Percentiles rank a stretch among this genome's conserved stretches.
Conservation (phyloP, 2,888 invertebrate species). For the Chloromyia formosa region DNA sequence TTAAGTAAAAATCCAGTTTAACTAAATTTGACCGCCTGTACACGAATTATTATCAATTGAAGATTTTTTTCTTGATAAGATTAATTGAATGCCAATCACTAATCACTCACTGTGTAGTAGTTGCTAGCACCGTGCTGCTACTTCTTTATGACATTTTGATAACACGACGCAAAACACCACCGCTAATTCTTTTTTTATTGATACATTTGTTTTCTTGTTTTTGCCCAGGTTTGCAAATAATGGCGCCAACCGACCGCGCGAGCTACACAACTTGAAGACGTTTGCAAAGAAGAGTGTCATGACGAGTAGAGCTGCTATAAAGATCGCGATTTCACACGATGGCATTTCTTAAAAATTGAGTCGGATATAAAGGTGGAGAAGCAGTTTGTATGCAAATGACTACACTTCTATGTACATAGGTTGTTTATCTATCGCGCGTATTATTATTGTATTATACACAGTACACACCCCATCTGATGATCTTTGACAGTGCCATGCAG, state of each 20-base stretch:
- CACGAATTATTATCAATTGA: too few relatives aligned
- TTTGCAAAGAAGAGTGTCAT: background rate
- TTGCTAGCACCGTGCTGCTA: constrained; percentile 15
- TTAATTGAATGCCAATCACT: constrained; percentile 27
- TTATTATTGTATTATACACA: too few relatives aligned
- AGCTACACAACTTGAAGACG: background rate
- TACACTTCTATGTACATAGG: background rate
- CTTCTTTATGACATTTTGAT: background rate
- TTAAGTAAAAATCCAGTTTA: too few relatives aligned
- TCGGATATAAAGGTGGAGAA: constrained; percentile 19
- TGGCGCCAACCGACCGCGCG: constrained; percentile 19
- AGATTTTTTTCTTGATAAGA: constrained; percentile 2
- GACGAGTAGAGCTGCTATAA: background rate
- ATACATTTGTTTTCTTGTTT: background rate
- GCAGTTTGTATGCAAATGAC: constrained; percentile 16
- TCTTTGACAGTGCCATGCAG: background rate
- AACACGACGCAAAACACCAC: background rate
- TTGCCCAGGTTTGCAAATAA: background rate
- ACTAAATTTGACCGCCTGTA: too few relatives aligned
- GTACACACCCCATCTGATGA: too few relatives aligned
- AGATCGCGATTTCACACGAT: constrained; percentile 9
- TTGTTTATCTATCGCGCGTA: background rate
- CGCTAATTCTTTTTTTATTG: too few relatives aligned
- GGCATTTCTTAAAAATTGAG: constrained; percentile 1
- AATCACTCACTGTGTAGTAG: constrained; percentile 30